Base-by-base conservation (phyloP, 2,113 vertebrate genomes). In the Romanogobio albipinnatus region DNA sequence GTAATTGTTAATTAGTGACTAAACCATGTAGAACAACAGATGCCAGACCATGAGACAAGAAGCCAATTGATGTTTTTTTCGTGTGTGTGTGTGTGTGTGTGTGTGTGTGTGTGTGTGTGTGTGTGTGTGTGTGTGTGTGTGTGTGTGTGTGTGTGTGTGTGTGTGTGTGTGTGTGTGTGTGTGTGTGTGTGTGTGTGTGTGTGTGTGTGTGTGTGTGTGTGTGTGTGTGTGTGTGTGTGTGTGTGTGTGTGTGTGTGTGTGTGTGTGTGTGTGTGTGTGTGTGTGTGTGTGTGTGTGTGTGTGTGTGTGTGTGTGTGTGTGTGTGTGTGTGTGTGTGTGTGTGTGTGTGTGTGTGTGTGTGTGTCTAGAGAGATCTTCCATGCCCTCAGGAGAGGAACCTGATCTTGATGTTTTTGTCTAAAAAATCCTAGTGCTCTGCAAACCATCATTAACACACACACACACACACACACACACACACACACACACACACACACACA, bases 1-100 rank as follows among this genome's bases (percentile, higher is more conserved):
- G 59, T 81, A 81, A 81, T 59, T 76, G 71, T 84, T 84, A 62
- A 84, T 84, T 84, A 84, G 79, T 94, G 91, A 93, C 90, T 61
- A 51, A 82, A 64, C 26, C 79, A 19, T 86, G 66, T 86, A 76
- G 66, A 71, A 91, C 82, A 84, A 84, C 82, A 84, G 82, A 75
- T 62, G 82, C 45, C 61, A 76, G 73, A 76, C 71, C 45, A 9
- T 29, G 73, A 76, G 58, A 84, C 58, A 76, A 47, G n/a, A 61
- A 74, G 70, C 24, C 68, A 74, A 24, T 76, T 76, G 45, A 76
- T 64, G 73, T 76, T 66, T 64, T 24, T 22, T 83, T 22, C 71
- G 13, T 17, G n/a, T 49, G 15, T 75, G n/a, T 29, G 36, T 61
- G 29, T 83, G 51, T 43, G 51, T 17, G 26, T 15, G 9, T 51